Evolutionary conservation across 2,113 vertebrate genomes (phyloP), one percentile per base, ranked within the genome.

Genomic region (Ceuthmochares aereus): DNA sequence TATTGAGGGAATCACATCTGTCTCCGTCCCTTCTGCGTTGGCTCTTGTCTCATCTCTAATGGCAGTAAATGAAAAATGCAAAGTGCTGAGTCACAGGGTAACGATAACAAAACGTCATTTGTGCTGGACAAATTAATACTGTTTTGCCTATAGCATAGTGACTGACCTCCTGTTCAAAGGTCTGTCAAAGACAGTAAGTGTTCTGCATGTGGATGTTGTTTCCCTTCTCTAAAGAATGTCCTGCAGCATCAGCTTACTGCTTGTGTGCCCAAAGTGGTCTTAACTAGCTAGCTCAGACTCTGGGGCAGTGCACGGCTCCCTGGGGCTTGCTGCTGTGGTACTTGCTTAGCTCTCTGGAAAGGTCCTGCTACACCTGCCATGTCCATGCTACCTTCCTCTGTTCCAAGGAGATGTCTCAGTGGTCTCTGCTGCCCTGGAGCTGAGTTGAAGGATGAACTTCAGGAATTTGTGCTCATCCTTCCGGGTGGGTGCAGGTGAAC

Each of bases 251-350:
- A 23, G 20, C 9, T 55, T 76, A 3, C 40, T 54, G 66, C 49
- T 45, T 2, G 0, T 2, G 6, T 72, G 15, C 22, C 54, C 0
- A 0, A 47, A 56, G 77, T 25, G 18, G 19, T 12, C 0, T 0
- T 12, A 52, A 51, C 40, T 18, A 56, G 54, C 62, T 40, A 25
- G 26, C 23, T 12, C 0, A 0, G 67, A 43, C 76, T 58, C 63
- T 27, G 54, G 21, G 37, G 47, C 26, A 27, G 22, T 1, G 47
- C 42, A 23, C 25, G 8, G 21, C n/a, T 80, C 47, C 14, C 32
- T 19, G 40, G 19, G 22, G 52, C 37, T 92, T 3, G 0, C 47
- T 86, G 72, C 67, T 52, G 25, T 34, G 54, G 32, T 14, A 18
- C 11, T 51, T 55, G 6, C 18, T 87, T 43, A 64, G 67, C 49